Evolutionary conservation across 1,140 invertebrate genomes (phyloP), one percentile per base, ranked within the genome.

Genomic region (Tetramorium alpestre): DNA sequence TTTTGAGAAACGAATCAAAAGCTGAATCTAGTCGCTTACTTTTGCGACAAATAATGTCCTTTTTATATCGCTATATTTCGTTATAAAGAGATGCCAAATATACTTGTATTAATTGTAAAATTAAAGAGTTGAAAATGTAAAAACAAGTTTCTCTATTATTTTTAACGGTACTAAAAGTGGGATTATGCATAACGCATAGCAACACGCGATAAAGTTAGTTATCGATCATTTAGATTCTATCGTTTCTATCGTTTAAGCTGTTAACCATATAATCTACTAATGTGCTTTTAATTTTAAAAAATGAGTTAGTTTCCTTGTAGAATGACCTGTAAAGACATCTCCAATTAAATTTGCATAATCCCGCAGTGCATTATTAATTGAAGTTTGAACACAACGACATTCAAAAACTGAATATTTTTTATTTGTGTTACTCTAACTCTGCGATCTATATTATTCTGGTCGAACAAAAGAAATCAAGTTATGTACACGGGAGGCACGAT

Each of bases 51-150:
- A 13, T 33, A 44, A 58, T 47, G 13, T 13, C 8, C 33, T 22
- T 28, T 6, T 67, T 80, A 25, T 85, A 54, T 3, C 8, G 6
- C 11, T 72, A 28, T 47, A 69, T 81, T 69, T 54, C n/a, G 11
- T 41, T 44, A 44, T 8, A 16, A 2, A 16, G 22, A 28, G 11
- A 62, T 51, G 13, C n/a, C 22, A 77, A 44, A 49, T 6, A 60
- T 62, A 38, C 25, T n/a, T 47, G 56, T 54, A 77, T 85, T 47
- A 47, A 80, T 69, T 38, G 18, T n/a, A 5, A 25, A 44, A 81
- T 33, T 47, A 67, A 80, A 86, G 1, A 58, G 6, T 33, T 69
- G 38, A 69, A 54, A 54, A 38, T 56, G 7, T 44, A 47, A 80
- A 5, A 49, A 22, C n/a, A 33, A 51, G 4, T 49, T 65, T 54